A percentile compares a stretch with the other conserved stretches of the same genome.
phyloP scores from a whole-genome alignment of 2,888 invertebrate genomes.

The Epirrhoe alternata region DNA sequence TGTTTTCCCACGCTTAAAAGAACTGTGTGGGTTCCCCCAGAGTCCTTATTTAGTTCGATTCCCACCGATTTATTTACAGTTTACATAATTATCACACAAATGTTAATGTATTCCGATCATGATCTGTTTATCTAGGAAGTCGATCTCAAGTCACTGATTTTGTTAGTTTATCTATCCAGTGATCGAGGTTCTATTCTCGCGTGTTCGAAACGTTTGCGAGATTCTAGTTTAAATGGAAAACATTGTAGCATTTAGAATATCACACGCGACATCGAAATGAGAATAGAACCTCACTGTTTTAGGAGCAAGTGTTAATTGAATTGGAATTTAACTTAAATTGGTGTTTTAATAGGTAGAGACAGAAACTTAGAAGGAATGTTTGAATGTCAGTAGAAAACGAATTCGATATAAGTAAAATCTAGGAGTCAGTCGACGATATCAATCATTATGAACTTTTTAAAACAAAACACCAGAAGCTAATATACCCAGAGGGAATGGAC shows the following conservation, averaged over 20 bases:
- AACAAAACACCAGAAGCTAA: neutral
- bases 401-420: neutral
- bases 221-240: neutral
- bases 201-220: conserved; percentile 6
- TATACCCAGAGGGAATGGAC: neutral
- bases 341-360: neutral
- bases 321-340: neutral
- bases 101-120: conserved; percentile 29
- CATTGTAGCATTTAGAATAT: neutral
- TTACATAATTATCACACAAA: conserved; percentile 16
- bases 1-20: conserved; percentile 10
- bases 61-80: conserved; percentile 15
- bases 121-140: conserved; percentile 27
- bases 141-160: conserved; percentile 28
- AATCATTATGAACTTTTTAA: no score
- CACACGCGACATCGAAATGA: neutral
- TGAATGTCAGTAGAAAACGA: neutral
- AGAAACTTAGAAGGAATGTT: conserved; percentile 4
- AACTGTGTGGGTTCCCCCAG: conserved; percentile 6
- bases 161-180: conserved; percentile 6
- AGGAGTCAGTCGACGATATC: no score
- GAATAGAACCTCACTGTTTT: neutral
- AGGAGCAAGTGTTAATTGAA: conserved; percentile 1
- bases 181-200: neutral
- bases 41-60: conserved; percentile 4